Percentiles rank a stretch among this genome's conserved stretches.
Evolutionary conservation across 2,888 invertebrate genomes (phyloP).

Genomic region (Girardia tigrina): DNA sequence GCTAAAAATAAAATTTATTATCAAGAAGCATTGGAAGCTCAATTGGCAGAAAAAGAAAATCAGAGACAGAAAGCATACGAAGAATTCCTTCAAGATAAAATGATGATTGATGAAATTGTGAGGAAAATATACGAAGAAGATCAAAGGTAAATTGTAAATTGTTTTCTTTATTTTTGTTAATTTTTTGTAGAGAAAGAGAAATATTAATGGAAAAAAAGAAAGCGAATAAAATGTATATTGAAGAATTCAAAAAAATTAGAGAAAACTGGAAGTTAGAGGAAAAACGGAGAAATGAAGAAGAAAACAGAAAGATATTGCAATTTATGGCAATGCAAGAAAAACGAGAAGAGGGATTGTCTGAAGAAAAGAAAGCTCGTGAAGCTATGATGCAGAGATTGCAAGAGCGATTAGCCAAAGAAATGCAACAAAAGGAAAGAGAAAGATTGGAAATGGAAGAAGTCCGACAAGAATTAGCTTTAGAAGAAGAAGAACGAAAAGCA

Average conservation of each 20-base stretch:
- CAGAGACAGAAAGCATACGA: constrained; percentile 49
- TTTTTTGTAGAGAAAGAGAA: constrained; percentile 43
- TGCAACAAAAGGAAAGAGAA: constrained; percentile 46
- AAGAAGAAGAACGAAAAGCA: constrained; percentile 48
- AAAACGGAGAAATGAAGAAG: constrained; percentile 45
- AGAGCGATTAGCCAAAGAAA: constrained; percentile 47
- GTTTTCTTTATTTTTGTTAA: not conserved
- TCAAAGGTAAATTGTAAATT: constrained; percentile 41
- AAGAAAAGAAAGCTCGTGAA: constrained; percentile 43
- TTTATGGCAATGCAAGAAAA: constrained; percentile 44
- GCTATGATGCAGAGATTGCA: constrained; percentile 46
- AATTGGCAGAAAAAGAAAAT: constrained; percentile 48
- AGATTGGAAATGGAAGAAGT: constrained; percentile 43
- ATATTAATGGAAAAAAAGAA: constrained; percentile 43
- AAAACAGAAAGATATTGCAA: constrained; percentile 44
- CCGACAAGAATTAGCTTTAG: constrained; percentile 46
- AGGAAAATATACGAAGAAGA: constrained; percentile 51
- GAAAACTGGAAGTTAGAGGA: constrained; percentile 47
- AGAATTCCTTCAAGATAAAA: constrained; percentile 50
- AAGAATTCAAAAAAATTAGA: constrained; percentile 45
- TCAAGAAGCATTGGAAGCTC: constrained; percentile 48
- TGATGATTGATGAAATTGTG: constrained; percentile 51
- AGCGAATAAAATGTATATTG: constrained; percentile 44
- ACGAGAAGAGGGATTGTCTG: constrained; percentile 42
- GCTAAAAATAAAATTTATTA: constrained; percentile 41